Evolutionary conservation across 1,140 invertebrate species (phyloP).

Genomic region (Euura lappo): DNA sequence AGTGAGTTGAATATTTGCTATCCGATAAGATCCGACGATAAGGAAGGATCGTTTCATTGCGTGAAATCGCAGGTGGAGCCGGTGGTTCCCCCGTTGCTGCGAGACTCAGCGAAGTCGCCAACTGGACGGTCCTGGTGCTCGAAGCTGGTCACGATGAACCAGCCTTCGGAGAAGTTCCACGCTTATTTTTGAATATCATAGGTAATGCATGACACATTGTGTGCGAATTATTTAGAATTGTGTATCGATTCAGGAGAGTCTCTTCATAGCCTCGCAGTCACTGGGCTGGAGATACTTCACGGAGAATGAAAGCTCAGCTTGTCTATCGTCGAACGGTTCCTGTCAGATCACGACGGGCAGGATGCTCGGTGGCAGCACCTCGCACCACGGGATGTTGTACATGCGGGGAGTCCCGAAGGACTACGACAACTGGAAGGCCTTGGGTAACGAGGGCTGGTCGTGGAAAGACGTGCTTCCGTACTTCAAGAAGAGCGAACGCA

Average conservation of each 20-base stretch:
- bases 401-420: conserved; percentile 67
- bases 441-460: conserved; percentile 66
- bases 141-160: conserved; percentile 66
- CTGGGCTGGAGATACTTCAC: conserved; percentile 92
- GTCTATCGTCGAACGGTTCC: conserved; percentile 66
- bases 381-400: conserved; percentile 73
- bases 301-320: conserved; percentile 80
- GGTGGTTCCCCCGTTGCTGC: conserved; percentile 53
- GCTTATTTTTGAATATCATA: conserved; percentile 29
- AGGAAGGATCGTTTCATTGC: too few relatives aligned
- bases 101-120: conserved; percentile 51
- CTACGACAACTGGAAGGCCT: conserved; percentile 64
- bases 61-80: conserved; percentile 53
- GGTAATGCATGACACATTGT: too few relatives aligned
- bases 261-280: conserved; percentile 69
- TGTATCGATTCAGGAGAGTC: too few relatives aligned
- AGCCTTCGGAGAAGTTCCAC: conserved; percentile 46
- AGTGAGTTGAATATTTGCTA: too few relatives aligned
- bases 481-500: conserved; percentile 63
- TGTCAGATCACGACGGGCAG: conserved; percentile 56
- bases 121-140: conserved; percentile 58
- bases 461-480: conserved; percentile 67
- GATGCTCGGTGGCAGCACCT: conserved; percentile 65
- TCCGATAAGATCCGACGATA: too few relatives aligned
- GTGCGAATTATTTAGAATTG: too few relatives aligned